Conservation (phyloP, 2,113 vertebrate genomes). For the Dinomys branickii region DNA sequence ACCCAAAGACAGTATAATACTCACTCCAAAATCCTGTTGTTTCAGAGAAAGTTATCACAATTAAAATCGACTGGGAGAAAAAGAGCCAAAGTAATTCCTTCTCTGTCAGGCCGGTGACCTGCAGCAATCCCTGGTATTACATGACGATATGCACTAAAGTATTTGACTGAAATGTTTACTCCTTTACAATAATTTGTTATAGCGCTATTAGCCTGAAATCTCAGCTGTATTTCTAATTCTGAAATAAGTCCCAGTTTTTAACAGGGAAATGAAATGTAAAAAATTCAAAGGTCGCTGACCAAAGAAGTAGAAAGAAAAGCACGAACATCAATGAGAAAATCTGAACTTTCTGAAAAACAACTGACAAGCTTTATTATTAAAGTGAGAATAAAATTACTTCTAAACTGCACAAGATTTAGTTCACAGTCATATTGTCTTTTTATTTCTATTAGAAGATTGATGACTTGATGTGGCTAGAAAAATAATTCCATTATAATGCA, state of each 20-base stretch:
- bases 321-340: background rate
- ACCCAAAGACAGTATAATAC: background rate
- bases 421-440: background rate
- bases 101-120: background rate
- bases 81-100: constrained; percentile 1
- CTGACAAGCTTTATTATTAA: background rate
- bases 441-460: background rate
- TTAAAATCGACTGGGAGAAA: constrained; percentile 1
- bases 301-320: background rate
- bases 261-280: constrained; percentile 36
- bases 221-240: background rate
- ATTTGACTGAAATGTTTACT: background rate
- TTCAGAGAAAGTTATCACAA: background rate
- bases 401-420: constrained; percentile 13
- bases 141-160: background rate
- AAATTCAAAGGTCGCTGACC: background rate
- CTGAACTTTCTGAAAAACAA: background rate
- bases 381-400: background rate
- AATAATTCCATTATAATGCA: background rate
- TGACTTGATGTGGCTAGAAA: background rate
- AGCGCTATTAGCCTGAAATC: constrained; percentile 10
- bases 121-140: background rate
- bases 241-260: background rate
- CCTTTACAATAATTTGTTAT: constrained; percentile 1
- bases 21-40: background rate